phyloP scores from a whole-genome alignment of 2,888 invertebrate species.

The Clusia tigrina region DNA sequence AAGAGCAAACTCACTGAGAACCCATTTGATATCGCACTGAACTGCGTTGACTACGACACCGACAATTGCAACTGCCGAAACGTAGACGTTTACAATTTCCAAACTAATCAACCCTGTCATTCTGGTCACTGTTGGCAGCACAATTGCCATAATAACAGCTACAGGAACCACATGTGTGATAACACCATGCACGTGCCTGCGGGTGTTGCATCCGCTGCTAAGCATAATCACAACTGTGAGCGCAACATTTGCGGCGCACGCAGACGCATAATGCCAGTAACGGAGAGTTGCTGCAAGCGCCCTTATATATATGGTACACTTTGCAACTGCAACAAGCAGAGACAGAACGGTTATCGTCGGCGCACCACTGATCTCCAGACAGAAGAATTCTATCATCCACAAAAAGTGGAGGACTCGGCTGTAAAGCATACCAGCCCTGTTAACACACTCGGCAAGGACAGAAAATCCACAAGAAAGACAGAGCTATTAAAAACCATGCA shows the following conservation, averaged over 20 bases:
- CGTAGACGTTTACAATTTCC: too few relatives aligned
- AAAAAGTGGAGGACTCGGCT: too few relatives aligned
- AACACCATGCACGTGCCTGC: constrained; percentile 22
- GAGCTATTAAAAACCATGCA: too few relatives aligned
- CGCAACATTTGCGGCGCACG: constrained; percentile 30
- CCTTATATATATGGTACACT: neutral
- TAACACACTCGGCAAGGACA: too few relatives aligned
- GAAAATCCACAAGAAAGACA: too few relatives aligned
- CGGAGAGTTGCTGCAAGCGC: neutral
- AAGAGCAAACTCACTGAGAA: too few relatives aligned
- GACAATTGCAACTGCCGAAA: constrained; percentile 7
- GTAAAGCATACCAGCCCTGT: too few relatives aligned
- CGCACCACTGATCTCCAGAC: constrained; percentile 33
- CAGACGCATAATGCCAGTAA: too few relatives aligned
- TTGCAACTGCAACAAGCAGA: neutral
- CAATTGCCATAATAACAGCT: constrained; percentile 20
- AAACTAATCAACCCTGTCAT: too few relatives aligned
- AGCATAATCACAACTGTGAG: constrained; percentile 31
- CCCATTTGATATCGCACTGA: constrained; percentile 21
- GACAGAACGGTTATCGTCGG: constrained; percentile 13
- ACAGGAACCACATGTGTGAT: constrained; percentile 21
- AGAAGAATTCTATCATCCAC: constrained; percentile 24
- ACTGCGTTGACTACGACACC: constrained; percentile 1
- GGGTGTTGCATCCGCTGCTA: neutral
- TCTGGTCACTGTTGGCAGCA: too few relatives aligned